Conservation (phyloP, 2,888 invertebrate genomes). For the Cordilura impudica region DNA sequence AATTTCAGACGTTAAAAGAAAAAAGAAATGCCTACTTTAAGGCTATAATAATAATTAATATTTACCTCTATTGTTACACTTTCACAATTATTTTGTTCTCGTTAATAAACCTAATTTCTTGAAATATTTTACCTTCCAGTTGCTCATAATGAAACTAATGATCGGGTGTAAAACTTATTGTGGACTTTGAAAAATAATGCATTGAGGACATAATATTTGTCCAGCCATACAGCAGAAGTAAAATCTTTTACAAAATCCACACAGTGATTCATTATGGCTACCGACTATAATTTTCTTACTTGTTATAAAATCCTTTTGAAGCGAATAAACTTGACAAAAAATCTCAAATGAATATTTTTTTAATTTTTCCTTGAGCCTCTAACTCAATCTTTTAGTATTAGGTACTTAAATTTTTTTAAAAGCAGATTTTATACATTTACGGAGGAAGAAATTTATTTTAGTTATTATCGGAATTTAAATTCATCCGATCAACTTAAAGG, state of each 20-base stretch:
- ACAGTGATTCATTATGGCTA: no score
- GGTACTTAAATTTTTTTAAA: no score
- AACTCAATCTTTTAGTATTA: no score
- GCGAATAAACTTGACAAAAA: background rate
- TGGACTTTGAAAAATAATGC: conserved; percentile 81
- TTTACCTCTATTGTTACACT: conserved; percentile 82
- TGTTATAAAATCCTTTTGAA: no score
- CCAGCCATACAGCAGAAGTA: conserved; percentile 79
- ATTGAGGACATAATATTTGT: conserved; percentile 80
- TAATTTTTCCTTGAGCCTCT: no score
- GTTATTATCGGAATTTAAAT: no score
- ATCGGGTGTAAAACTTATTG: conserved; percentile 79
- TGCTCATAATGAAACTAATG: conserved; percentile 75
- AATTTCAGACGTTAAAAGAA: no score
- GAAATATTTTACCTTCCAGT: conserved; percentile 62
- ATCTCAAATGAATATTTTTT: background rate
- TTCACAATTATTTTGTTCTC: conserved; percentile 78
- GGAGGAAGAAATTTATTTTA: no score
- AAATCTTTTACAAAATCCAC: no score
- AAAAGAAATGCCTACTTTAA: conserved; percentile 33
- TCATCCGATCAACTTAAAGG: no score
- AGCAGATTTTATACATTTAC: no score
- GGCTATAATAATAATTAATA: background rate
- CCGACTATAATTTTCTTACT: conserved; percentile 80
- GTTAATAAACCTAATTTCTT: conserved; percentile 78